Conservation (phyloP, 2,888 invertebrate species). For the Camponotus fellah region DNA sequence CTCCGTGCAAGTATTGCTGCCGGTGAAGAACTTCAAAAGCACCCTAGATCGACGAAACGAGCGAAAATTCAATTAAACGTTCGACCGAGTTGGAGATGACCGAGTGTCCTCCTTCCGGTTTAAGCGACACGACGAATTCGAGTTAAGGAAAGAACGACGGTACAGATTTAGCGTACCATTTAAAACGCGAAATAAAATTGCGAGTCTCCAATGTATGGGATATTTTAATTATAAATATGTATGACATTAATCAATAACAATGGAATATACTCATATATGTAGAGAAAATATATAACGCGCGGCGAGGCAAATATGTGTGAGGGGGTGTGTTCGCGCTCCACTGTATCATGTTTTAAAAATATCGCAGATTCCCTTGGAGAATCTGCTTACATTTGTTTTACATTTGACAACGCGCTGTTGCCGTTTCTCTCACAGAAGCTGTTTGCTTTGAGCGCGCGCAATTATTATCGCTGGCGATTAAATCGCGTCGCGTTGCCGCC, state of each 20-base stretch:
- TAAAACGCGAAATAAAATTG: not conserved
- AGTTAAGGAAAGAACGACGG: not conserved
- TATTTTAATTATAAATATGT: not conserved
- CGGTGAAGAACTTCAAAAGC: constrained; percentile 58
- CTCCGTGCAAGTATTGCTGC: constrained; percentile 58
- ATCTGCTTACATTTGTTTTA: constrained; percentile 24
- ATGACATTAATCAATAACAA: not conserved
- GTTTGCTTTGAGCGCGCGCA: constrained; percentile 48
- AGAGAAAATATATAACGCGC: not conserved
- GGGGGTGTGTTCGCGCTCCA: not conserved
- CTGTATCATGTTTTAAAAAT: constrained; percentile 17
- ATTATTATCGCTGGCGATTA: constrained; percentile 74
- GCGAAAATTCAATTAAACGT: constrained; percentile 76
- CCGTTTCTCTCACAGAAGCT: constrained; percentile 38
- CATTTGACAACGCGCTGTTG: constrained; percentile 27
- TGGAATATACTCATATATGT: not conserved
- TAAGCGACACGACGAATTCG: not conserved
- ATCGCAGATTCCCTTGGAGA: not conserved
- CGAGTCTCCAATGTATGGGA: not conserved
- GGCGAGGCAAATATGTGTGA: not conserved
- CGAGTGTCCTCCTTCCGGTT: constrained; percentile 37
- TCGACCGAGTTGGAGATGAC: constrained; percentile 11
- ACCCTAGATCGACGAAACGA: constrained; percentile 64
- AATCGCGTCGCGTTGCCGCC: constrained; percentile 66
- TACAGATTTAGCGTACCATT: not conserved